Conservation (phyloP, 1,140 invertebrate genomes). For the Drosophila micromelanica region DNA sequence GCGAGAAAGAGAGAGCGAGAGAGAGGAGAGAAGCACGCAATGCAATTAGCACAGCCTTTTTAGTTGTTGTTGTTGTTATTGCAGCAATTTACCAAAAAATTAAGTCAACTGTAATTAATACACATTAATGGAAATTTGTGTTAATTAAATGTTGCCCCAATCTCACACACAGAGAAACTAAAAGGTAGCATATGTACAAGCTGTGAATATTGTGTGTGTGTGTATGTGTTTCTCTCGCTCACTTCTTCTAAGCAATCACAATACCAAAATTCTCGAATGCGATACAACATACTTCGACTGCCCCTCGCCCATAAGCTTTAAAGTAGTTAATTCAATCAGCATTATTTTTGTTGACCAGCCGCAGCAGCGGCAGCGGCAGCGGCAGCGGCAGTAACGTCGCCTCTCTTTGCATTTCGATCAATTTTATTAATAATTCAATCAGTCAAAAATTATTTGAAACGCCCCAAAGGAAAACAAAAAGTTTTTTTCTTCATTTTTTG, state of each 20-base stretch:
- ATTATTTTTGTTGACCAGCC: constrained; percentile 68
- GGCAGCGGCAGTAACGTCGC: not conserved
- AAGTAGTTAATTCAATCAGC: constrained; percentile 59
- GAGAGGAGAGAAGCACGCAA: constrained; percentile 6
- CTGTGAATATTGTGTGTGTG: not conserved
- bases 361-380: not conserved
- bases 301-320: constrained; percentile 37
- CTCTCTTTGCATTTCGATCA: constrained; percentile 81
- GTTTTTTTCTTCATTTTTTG: constrained; percentile 44
- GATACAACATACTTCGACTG: not conserved
- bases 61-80: constrained; percentile 32
- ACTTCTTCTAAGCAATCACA: not conserved
- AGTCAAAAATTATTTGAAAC: constrained; percentile 83
- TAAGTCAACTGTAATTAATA: constrained; percentile 71
- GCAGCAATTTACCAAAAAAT: constrained; percentile 47
- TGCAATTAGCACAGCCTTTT: constrained; percentile 30
- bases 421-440: constrained; percentile 84
- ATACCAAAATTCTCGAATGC: not conserved
- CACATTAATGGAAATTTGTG: constrained; percentile 74
- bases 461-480: constrained; percentile 83
- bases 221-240: not conserved
- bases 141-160: constrained; percentile 69
- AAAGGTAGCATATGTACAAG: too few relatives aligned
- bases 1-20: not conserved
- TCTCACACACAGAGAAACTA: not conserved